Conservation (phyloP, 2,113 vertebrate species). For the Ondatra zibethicus region DNA sequence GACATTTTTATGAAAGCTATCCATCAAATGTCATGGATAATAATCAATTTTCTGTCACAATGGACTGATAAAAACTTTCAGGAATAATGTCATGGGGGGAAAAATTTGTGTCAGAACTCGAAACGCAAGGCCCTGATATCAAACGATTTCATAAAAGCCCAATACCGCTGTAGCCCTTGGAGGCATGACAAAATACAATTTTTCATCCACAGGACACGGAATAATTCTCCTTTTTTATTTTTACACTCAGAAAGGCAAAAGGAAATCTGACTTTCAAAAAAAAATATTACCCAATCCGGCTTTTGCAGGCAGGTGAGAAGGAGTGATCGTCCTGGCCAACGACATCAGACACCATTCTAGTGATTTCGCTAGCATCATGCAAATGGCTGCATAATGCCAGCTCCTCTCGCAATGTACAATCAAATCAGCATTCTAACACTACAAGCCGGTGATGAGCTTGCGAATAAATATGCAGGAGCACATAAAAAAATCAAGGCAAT, state of each 20-base stretch:
- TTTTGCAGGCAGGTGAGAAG: slow-evolving; percentile 88
- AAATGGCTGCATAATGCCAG: slow-evolving; percentile 91
- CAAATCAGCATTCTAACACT: slow-evolving; percentile 97
- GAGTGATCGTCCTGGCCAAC: slow-evolving; percentile 84
- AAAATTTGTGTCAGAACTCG: slow-evolving; percentile 93
- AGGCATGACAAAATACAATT: slow-evolving; percentile 94
- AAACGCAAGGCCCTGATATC: slow-evolving; percentile 89
- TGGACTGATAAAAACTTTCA: slow-evolving; percentile 94
- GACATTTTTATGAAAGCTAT: slow-evolving; percentile 94
- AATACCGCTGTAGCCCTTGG: slow-evolving; percentile 88
- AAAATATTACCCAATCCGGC: slow-evolving; percentile 76
- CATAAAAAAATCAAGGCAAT: slow-evolving; percentile 93
- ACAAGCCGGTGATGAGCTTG: slow-evolving; percentile 94
- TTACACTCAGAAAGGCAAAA: slow-evolving; percentile 81
- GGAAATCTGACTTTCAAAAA: slow-evolving; percentile 84
- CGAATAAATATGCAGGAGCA: slow-evolving; percentile 99
- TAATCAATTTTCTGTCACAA: slow-evolving; percentile 98
- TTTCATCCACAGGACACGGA: slow-evolving; percentile 89
- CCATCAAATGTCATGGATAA: slow-evolving; percentile 97
- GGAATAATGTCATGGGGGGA: slow-evolving; percentile 91
- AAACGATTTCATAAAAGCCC: slow-evolving; percentile 92
- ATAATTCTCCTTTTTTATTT: slow-evolving; percentile 87
- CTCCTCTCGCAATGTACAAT: slow-evolving; percentile 94
- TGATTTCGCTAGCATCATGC: slow-evolving; percentile 91
- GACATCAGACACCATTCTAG: slow-evolving; percentile 87